Evolutionary conservation across 2,797 vertebrate genomes (phyloP).

Genomic region (Chloroceryle inda): DNA sequence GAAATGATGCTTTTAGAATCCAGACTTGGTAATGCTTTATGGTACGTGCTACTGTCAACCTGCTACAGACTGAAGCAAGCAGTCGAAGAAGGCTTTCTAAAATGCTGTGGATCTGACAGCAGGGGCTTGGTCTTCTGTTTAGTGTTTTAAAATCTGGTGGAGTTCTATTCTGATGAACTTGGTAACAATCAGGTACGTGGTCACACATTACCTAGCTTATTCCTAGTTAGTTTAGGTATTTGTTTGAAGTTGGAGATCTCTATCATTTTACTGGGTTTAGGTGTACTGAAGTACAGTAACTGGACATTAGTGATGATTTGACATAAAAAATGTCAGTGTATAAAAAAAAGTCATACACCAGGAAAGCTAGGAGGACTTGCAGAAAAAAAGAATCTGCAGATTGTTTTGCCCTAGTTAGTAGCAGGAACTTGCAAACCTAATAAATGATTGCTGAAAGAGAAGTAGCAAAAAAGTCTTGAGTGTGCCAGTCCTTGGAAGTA

Average conservation of each 20-base stretch:
- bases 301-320: not conserved
- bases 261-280: not conserved
- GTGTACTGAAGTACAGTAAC: not conserved
- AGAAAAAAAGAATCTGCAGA: not conserved
- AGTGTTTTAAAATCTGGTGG: not conserved
- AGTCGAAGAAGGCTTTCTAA: not conserved
- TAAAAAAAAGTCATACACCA: not conserved
- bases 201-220: not conserved
- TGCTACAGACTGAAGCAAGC: not conserved
- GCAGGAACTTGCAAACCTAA: not conserved
- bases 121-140: not conserved
- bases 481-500: not conserved
- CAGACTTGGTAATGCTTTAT: rapidly evolving
- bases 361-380: not conserved
- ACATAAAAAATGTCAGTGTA: not conserved
- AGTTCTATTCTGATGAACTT: not conserved
- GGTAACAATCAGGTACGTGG: not conserved
- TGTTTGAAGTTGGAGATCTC: not conserved
- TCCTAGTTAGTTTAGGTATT: not conserved
- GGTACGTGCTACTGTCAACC: not conserved
- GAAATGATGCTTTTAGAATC: not conserved
- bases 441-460: not conserved
- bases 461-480: not conserved
- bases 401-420: not conserved
- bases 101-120: not conserved